phyloP scores from a whole-genome alignment of 2,113 vertebrate genomes.

The Neogale vison region DNA sequence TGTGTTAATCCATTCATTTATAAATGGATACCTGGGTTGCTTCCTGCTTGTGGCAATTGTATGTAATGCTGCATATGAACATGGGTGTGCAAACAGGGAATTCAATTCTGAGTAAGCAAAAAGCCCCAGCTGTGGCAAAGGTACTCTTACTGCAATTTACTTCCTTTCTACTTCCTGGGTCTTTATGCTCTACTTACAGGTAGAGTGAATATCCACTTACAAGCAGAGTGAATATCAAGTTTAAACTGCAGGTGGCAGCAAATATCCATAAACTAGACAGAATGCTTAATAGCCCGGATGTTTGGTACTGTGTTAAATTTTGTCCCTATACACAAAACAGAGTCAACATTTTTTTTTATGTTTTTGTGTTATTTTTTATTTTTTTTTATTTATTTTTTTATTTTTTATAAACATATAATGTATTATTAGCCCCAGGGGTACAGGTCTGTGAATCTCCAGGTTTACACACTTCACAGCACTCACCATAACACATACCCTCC shows the following conservation, averaged over 20 bases:
- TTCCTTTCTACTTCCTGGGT: neutral
- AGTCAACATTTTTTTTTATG: neutral
- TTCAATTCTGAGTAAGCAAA: neutral
- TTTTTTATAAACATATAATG: too few relatives aligned
- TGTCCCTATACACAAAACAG: neutral
- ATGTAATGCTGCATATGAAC: neutral
- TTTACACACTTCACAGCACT: too few relatives aligned
- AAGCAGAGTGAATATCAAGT: conserved; percentile 30
- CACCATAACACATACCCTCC: too few relatives aligned
- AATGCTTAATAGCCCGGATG: neutral
- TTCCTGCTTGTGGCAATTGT: neutral
- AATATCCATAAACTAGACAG: conserved; percentile 66
- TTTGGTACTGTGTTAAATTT: neutral
- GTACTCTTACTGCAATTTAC: neutral
- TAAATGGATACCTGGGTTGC: neutral
- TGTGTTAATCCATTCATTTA: neutral
- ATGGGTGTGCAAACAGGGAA: neutral
- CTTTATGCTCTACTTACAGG: neutral
- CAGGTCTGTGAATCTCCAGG: too few relatives aligned
- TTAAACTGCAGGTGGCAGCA: conserved; percentile 87
- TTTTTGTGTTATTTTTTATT: too few relatives aligned
- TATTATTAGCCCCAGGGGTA: too few relatives aligned
- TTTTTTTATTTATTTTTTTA: too few relatives aligned
- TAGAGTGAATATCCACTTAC: neutral
- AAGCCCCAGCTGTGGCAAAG: neutral